These are phyloP conservation scores for Coreius guichenoti DNA, from an alignment of 2,797 vertebrate species.

Conservation along the genomic window DNA sequence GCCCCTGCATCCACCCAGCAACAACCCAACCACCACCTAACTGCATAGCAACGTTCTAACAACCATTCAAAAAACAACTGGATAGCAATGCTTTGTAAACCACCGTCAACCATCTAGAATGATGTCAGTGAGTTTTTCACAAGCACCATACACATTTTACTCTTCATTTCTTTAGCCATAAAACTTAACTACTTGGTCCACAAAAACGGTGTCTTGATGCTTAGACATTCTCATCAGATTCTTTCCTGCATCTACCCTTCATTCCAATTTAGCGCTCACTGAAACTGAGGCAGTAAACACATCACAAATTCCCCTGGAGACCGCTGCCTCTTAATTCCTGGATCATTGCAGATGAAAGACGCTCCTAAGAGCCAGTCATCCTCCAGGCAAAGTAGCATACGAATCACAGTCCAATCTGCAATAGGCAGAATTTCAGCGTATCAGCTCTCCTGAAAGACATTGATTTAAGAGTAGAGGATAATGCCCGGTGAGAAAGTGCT, in stretches of 20 bases:
- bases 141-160: not conserved
- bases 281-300: not conserved
- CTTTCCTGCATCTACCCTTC: not conserved
- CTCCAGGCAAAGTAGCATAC: not conserved
- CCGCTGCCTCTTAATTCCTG: constrained; percentile 40
- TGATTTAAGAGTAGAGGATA: constrained; percentile 30
- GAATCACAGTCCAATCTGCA: constrained; percentile 45
- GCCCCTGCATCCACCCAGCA: no score
- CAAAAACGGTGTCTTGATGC: not conserved
- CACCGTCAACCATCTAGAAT: not conserved
- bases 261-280: constrained; percentile 9
- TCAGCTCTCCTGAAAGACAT: constrained; percentile 25
- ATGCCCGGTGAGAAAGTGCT: constrained; percentile 36
- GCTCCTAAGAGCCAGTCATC: constrained; percentile 23
- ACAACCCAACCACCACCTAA: not conserved
- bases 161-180: not conserved
- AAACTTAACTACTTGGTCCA: not conserved
- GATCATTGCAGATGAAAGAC: constrained; percentile 46
- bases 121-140: not conserved
- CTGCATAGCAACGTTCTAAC: not conserved
- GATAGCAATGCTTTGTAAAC: not conserved
- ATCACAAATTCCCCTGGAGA: constrained; percentile 26
- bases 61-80: not conserved
- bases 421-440: constrained; percentile 1
- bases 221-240: constrained; percentile 5